A percentile compares a stretch with the other conserved stretches of the same genome.
Evolutionary conservation across 2,113 vertebrate species (phyloP).

Genomic region (Sakesphorus luctuosus): DNA sequence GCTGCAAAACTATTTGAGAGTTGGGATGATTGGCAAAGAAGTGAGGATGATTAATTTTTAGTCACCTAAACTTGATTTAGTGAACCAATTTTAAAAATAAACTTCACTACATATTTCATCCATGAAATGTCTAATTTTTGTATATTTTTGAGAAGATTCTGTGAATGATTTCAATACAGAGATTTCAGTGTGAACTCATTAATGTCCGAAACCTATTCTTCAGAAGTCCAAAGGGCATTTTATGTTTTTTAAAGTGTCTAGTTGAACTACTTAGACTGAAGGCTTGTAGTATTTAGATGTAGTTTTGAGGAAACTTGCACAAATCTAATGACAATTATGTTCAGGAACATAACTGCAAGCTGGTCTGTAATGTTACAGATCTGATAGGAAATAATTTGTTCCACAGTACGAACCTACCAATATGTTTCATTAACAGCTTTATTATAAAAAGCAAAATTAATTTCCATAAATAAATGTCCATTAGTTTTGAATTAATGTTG

Average conservation of each 20-base stretch:
- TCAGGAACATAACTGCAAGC: neutral
- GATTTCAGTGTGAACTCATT: neutral
- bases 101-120: neutral
- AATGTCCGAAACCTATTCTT: neutral
- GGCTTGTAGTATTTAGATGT: neutral
- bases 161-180: neutral
- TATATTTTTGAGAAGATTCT: neutral
- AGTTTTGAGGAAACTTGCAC: neutral
- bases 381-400: conserved; percentile 32
- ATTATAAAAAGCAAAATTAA: conserved; percentile 51
- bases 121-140: neutral
- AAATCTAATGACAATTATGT: neutral
- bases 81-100: neutral
- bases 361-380: neutral
- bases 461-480: conserved; percentile 15
- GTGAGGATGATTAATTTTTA: neutral
- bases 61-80: neutral
- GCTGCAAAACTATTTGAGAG: neutral
- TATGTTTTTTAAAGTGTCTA: neutral
- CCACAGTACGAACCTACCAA: neutral
- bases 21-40: neutral
- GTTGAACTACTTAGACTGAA: neutral
- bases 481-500: conserved; percentile 46
- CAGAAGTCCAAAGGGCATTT: neutral
- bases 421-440: conserved; percentile 43